Evolutionary conservation across 2,113 vertebrate genomes (phyloP).

Genomic region (Amphilophus citrinellus): DNA sequence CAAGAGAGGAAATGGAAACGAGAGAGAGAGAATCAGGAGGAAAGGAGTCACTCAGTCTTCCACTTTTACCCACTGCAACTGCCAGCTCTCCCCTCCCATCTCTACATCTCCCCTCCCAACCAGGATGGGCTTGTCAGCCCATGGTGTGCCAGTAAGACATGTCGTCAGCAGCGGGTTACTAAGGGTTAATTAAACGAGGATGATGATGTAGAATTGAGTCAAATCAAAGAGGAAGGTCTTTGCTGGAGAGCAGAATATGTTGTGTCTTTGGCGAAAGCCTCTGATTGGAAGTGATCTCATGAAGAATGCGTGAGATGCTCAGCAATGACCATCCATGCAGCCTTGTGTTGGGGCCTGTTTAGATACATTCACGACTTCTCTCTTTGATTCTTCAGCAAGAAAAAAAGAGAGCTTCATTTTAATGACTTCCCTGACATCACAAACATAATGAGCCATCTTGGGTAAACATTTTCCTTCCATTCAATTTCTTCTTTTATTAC

Average conservation of each 20-base stretch:
- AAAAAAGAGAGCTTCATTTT: neutral
- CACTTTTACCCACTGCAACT: constrained; percentile 60
- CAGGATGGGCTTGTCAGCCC: constrained; percentile 49
- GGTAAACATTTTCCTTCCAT: neutral
- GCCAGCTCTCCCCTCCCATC: constrained; percentile 38
- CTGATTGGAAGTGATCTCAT: constrained; percentile 61
- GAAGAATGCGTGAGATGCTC: constrained; percentile 61
- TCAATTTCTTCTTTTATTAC: neutral
- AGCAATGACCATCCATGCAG: constrained; percentile 16
- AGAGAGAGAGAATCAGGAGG: constrained; percentile 47
- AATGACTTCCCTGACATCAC: neutral
- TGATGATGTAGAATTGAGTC: constrained; percentile 55
- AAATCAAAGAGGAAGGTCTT: constrained; percentile 20
- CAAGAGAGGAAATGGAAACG: constrained; percentile 47
- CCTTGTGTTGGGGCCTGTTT: constrained; percentile 30
- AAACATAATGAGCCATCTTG: neutral
- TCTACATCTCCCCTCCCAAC: constrained; percentile 21
- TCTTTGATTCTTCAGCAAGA: neutral
- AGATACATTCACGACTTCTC: neutral
- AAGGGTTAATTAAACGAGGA: constrained; percentile 67
- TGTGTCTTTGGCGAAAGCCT: constrained; percentile 1
- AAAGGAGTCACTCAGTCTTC: constrained; percentile 62
- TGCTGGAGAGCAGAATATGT: constrained; percentile 2
- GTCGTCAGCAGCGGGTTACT: constrained; percentile 38
- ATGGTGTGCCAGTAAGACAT: constrained; percentile 52